Evolutionary conservation across 1,140 invertebrate species (phyloP).

Genomic region (Battus philenor): DNA sequence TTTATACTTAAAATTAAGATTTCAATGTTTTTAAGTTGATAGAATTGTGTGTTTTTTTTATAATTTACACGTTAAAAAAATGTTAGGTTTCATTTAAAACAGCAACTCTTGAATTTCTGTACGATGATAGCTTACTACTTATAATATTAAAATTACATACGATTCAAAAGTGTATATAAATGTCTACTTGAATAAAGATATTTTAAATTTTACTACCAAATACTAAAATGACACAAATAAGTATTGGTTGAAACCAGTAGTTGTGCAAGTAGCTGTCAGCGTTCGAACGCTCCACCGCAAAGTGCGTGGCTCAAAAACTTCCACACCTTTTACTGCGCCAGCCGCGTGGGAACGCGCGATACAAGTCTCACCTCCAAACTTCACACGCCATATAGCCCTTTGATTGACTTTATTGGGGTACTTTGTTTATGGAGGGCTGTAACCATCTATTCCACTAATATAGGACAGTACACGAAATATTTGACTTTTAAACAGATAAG

Average conservation of each 20-base stretch:
- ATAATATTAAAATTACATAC: too few relatives aligned
- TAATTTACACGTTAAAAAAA: background rate
- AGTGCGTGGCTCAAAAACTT: background rate
- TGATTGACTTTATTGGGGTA: background rate
- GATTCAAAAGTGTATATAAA: too few relatives aligned
- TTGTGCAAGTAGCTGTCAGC: background rate
- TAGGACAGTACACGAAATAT: too few relatives aligned
- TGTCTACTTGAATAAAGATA: too few relatives aligned
- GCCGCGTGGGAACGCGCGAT: constrained; percentile 3
- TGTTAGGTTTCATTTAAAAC: background rate
- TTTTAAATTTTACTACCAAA: too few relatives aligned
- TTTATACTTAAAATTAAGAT: too few relatives aligned
- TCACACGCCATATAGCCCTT: background rate
- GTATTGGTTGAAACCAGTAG: too few relatives aligned
- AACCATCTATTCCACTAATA: background rate
- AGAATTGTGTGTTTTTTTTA: background rate
- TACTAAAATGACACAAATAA: too few relatives aligned
- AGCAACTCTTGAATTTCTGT: too few relatives aligned
- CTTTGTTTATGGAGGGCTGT: background rate
- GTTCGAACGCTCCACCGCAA: background rate
- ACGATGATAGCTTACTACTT: too few relatives aligned
- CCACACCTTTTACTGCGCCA: constrained; percentile 4
- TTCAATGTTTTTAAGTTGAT: background rate
- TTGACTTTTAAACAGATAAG: too few relatives aligned
- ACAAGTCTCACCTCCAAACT: background rate